Evolutionary conservation across 1,140 invertebrate species (phyloP), one percentile per base, ranked within the genome.

Genomic region (Caenorhabditis remanei): DNA sequence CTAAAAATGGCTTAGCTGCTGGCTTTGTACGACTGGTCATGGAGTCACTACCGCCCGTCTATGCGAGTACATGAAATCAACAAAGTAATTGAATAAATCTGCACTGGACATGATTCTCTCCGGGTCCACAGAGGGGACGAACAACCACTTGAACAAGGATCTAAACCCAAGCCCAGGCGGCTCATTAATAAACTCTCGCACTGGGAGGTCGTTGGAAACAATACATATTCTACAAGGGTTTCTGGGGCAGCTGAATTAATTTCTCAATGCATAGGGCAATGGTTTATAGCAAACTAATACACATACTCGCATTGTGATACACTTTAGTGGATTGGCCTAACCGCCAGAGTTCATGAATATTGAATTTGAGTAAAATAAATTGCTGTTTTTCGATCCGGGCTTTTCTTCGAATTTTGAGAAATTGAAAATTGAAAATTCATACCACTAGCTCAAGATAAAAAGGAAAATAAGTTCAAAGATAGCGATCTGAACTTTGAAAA

Each of bases 151-250:
- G 71, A 79, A 50, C 71, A 79, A 50, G 71, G 71, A 46, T 79
- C 71, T 79, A 79, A 79, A 71, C 16, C 65, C 41, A 46, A 71
- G 71, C 71, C 71, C 71, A 79, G 71, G 71, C 71, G 71, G 71
- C 71, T 79, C 71, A 79, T 79, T 79, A 79, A 79, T 79, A 79
- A 79, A 79, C 71, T 79, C 71, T 79, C 71, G 71, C 71, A 50
- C 71, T 79, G 71, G 71, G 71, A 53, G 71, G 71, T 24, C 71
- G 11, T 19, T 32, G 5, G 71, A 79, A 79, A 79, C 71, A 79
- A 53, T 79, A 50, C 71, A 50, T 79, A 79, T 79, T 79, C 8
- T 32, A 79, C 46, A 79, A 79, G 71, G 46, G 71, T 79, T 5
- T 41, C 71, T 46, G 19, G 67, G 67, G 14, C 11, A 19, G 16